A percentile compares a stretch with the other conserved stretches of the same genome.
Conservation (phyloP, 1,140 invertebrate species). For the Phenacoccus solenopsis region DNA sequence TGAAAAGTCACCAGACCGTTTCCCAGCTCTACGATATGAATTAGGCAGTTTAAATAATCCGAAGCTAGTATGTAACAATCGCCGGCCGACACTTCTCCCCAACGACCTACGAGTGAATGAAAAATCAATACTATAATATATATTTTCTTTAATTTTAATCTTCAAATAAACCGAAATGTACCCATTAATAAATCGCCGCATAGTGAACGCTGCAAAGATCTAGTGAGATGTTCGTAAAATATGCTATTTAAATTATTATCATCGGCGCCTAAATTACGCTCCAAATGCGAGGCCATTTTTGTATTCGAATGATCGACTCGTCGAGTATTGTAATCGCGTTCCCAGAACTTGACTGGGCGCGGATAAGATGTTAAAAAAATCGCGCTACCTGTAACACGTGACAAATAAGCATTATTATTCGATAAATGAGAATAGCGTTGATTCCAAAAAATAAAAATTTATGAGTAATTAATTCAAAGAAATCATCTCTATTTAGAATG, state of each 20-base stretch:
- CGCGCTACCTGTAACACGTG: slow-evolving; percentile 70
- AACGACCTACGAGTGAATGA: slow-evolving; percentile 43
- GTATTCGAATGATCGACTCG: slow-evolving; percentile 96
- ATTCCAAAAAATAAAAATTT: too few relatives aligned
- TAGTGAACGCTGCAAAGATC: slow-evolving; percentile 88
- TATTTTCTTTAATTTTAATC: background rate
- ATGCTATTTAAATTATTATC: slow-evolving; percentile 99
- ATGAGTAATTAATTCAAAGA: too few relatives aligned
- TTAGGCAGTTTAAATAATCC: slow-evolving; percentile 93
- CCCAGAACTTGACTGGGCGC: slow-evolving; percentile 97
- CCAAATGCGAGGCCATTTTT: slow-evolving; percentile 83
- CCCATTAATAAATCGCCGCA: slow-evolving; percentile 80
- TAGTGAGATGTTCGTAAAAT: slow-evolving; percentile 97
- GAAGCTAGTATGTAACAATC: slow-evolving; percentile 96
- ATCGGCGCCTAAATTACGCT: slow-evolving; percentile 88
- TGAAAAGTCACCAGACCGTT: slow-evolving; percentile 98
- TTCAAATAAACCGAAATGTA: slow-evolving; percentile 37
- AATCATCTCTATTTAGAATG: too few relatives aligned
- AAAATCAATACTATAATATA: too few relatives aligned
- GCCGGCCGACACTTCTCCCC: slow-evolving; percentile 83
- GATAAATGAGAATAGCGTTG: too few relatives aligned
- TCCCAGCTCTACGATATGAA: slow-evolving; percentile 96
- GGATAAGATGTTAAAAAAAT: slow-evolving; percentile 97
- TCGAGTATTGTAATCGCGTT: slow-evolving; percentile 94
- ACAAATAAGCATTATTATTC: too few relatives aligned